Percentiles rank a stretch among this genome's conserved stretches.
Evolutionary conservation across 2,113 vertebrate genomes (phyloP).

Genomic region (Podarcis muralis): DNA sequence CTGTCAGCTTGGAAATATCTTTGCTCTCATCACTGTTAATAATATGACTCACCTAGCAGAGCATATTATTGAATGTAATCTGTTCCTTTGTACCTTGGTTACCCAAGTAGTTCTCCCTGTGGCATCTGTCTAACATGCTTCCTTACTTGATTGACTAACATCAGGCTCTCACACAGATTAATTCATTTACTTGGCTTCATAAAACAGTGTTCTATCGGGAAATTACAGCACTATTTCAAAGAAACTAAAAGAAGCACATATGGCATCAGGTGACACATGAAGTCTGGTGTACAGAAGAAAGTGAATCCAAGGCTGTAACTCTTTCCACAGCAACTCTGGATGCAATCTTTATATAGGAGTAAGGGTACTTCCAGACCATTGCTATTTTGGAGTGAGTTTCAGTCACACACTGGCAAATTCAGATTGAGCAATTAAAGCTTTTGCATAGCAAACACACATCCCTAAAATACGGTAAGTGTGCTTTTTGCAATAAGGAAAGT

Average conservation of each 20-base stretch:
- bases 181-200: background rate
- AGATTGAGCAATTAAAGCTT: no score
- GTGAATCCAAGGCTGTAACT: background rate
- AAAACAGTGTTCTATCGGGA: background rate
- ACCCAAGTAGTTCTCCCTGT: background rate
- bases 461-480: no score
- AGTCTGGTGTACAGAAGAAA: background rate
- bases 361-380: no score
- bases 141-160: background rate
- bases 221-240: background rate
- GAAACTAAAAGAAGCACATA: background rate
- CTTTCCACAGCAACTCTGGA: background rate
- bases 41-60: constrained; percentile 25
- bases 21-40: background rate
- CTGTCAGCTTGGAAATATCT: constrained; percentile 42
- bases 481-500: no score
- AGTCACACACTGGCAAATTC: no score
- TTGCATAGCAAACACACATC: no score
- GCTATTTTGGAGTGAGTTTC: no score
- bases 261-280: background rate
- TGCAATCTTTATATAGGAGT: background rate
- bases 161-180: background rate
- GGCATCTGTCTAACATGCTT: background rate
- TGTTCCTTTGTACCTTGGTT: constrained; percentile 1
- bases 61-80: background rate